These are phyloP conservation scores for Pogonognathellus flavescens DNA, from an alignment of 1,140 invertebrate genomes.

Conservation along the genomic window DNA sequence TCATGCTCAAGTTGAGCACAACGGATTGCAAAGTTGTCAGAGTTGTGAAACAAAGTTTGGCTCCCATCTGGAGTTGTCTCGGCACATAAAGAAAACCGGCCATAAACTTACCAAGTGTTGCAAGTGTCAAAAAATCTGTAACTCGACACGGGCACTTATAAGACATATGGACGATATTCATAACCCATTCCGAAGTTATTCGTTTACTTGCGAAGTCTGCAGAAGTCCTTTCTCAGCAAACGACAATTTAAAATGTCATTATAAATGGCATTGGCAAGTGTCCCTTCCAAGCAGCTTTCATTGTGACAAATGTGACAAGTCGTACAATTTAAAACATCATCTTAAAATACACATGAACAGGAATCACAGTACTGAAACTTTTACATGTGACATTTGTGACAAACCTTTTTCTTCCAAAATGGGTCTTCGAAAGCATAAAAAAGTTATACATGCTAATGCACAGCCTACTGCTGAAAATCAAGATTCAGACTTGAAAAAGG, in stretches of 20 bases:
- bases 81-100: neutral
- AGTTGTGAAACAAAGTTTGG: neutral
- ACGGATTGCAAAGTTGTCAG: neutral
- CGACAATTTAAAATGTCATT: neutral
- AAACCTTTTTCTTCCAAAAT: no score
- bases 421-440: no score
- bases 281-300: neutral
- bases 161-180: neutral
- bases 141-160: neutral
- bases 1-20: neutral
- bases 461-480: no score
- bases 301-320: neutral
- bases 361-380: no score
- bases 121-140: neutral
- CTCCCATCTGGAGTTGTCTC: neutral
- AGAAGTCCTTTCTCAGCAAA: neutral
- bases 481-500: no score
- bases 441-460: no score
- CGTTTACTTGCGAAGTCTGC: neutral
- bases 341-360: neutral
- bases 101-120: neutral
- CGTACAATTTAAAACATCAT: neutral
- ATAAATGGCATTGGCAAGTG: neutral
- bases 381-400: no score
- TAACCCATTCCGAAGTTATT: neutral